Percentiles rank a stretch among this genome's conserved stretches.
These are phyloP conservation scores for Caenorhabditis tropicalis DNA, from an alignment of 1,140 invertebrate genomes.

Conservation along the genomic window DNA sequence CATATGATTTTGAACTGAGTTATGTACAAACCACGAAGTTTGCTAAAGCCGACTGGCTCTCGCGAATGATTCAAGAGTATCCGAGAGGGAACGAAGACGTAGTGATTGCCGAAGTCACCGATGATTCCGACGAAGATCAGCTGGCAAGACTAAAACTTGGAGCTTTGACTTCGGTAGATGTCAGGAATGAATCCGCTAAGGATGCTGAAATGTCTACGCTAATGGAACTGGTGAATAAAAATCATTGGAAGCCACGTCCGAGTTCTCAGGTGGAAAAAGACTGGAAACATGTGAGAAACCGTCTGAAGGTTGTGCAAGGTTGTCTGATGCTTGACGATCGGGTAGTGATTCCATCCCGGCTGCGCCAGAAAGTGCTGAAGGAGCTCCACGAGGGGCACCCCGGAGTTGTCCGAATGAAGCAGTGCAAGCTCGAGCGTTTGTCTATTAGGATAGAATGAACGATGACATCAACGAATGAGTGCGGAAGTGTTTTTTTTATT, in stretches of 20 bases:
- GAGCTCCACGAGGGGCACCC: conserved; percentile 73
- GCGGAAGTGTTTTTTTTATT: background rate
- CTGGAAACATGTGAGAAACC: background rate
- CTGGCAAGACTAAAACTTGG: too few species aligned
- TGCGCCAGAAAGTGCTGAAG: conserved; percentile 62
- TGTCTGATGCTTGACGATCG: conserved; percentile 69
- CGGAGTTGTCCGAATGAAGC: conserved; percentile 74
- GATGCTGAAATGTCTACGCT: background rate
- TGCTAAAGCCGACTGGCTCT: conserved; percentile 66
- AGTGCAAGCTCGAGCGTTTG: conserved; percentile 70
- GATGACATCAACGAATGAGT: background rate
- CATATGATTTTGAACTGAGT: background rate
- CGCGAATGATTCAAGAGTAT: conserved; percentile 59
- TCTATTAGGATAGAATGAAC: conserved; percentile 74
- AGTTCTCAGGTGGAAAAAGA: background rate
- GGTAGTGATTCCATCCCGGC: conserved; percentile 65
- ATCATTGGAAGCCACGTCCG: background rate
- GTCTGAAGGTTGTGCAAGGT: background rate
- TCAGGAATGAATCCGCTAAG: background rate
- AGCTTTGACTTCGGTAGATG: background rate
- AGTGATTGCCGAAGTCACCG: conserved; percentile 42
- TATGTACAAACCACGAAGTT: conserved; percentile 58
- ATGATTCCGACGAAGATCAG: background rate
- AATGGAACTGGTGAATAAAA: background rate
- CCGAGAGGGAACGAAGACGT: conserved; percentile 46